Conservation (phyloP, 2,113 vertebrate species). For the Anoura caudifer region DNA sequence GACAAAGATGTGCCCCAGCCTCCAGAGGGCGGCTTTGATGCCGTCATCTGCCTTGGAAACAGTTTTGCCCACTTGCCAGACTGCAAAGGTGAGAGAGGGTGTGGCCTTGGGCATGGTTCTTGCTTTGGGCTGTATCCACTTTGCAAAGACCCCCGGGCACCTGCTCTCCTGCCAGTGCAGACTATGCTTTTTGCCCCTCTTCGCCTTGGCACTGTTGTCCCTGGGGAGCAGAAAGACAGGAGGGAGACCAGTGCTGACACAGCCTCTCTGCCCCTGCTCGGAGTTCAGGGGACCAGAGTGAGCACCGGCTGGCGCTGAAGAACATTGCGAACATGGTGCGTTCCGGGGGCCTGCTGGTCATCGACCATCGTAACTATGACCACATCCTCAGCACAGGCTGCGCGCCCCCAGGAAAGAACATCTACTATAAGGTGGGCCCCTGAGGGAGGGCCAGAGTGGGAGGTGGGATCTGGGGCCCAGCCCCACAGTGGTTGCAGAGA, state of each 20-base stretch:
- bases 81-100: slow-evolving; percentile 89
- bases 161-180: not conserved
- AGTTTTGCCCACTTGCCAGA: slow-evolving; percentile 98
- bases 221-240: not conserved
- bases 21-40: slow-evolving; percentile 90
- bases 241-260: not conserved
- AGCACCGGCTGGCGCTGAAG: slow-evolving; percentile 91
- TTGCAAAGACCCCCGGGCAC: not conserved
- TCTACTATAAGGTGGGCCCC: slow-evolving; percentile 94
- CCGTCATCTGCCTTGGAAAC: slow-evolving; percentile 97
- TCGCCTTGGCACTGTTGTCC: not conserved
- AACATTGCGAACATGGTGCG: slow-evolving; percentile 97
- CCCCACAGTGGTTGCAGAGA: not conserved
- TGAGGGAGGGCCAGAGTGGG: not conserved
- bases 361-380: slow-evolving; percentile 98
- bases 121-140: not conserved
- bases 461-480: not conserved
- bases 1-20: slow-evolving; percentile 89
- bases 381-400: slow-evolving; percentile 94
- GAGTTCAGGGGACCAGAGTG: slow-evolving; percentile 93
- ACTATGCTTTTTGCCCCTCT: not conserved
- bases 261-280: not conserved
- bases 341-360: slow-evolving; percentile 91
- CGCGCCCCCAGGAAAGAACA: slow-evolving; percentile 94
- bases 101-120: not conserved